Evolutionary conservation across 2,797 vertebrate genomes (phyloP).

Genomic region (Schizopygopsis malacanthus): DNA sequence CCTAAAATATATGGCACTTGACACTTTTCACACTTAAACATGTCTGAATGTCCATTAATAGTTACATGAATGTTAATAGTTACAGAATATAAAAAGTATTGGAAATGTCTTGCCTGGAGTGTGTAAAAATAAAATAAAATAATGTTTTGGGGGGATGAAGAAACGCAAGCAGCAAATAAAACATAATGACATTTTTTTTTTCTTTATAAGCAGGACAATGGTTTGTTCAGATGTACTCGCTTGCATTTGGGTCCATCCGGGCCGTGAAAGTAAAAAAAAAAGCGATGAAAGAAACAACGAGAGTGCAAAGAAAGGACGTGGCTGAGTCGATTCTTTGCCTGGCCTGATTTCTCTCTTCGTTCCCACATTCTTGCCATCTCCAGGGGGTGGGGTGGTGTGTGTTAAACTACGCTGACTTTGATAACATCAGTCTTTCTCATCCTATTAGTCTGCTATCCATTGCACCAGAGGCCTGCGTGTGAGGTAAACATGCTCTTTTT

Average conservation of each 20-base stretch:
- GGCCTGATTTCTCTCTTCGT: conserved; percentile 68
- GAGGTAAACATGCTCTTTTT: conserved; percentile 47
- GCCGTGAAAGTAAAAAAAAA: conserved; percentile 59
- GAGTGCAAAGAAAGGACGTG: conserved; percentile 63
- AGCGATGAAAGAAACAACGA: conserved; percentile 61
- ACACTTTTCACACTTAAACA: conserved; percentile 15
- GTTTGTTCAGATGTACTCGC: conserved; percentile 13
- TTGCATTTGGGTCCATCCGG: conserved; percentile 20
- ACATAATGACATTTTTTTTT: neutral
- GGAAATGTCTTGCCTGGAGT: neutral
- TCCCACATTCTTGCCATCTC: conserved; percentile 71
- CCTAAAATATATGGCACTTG: neutral
- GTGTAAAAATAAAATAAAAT: neutral
- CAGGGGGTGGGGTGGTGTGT: conserved; percentile 42
- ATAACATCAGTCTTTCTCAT: conserved; percentile 67
- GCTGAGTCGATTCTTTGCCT: conserved; percentile 64
- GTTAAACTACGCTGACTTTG: conserved; percentile 45
- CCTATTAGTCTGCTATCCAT: conserved; percentile 51
- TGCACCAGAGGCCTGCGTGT: conserved; percentile 41
- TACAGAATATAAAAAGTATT: neutral
- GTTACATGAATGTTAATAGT: neutral
- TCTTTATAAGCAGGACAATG: neutral
- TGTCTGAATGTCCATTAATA: no score
- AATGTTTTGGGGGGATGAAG: neutral
- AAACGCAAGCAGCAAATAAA: neutral